Conservation (phyloP, 2,113 vertebrate species). For the Vulpes ferrilata region DNA sequence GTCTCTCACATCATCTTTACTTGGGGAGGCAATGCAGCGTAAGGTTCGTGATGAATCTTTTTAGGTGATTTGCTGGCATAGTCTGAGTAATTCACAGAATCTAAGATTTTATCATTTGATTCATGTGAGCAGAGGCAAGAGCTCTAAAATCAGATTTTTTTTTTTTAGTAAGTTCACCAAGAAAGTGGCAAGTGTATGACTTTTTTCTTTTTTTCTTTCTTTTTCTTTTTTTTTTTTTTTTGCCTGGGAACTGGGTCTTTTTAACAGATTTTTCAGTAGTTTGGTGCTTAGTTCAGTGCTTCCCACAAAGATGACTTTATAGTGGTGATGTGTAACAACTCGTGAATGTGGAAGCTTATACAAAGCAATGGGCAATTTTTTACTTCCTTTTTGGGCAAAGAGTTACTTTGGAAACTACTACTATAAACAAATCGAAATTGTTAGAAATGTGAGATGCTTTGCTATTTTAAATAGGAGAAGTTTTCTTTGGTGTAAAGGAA, state of each 20-base stretch:
- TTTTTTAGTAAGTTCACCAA: slow-evolving; percentile 55
- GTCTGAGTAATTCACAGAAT: not conserved
- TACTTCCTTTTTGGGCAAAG: not conserved
- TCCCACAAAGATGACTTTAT: slow-evolving; percentile 44
- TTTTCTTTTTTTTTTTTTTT: not conserved
- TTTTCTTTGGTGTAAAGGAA: slow-evolving; percentile 55
- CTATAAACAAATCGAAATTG: slow-evolving; percentile 18
- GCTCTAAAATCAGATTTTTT: slow-evolving; percentile 22
- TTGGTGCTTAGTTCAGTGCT: slow-evolving; percentile 1
- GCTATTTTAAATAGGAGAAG: not conserved
- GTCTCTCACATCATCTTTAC: slow-evolving; percentile 27
- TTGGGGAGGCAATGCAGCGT: not conserved
- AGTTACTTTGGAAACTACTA: slow-evolving; percentile 38
- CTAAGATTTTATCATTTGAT: slow-evolving; percentile 32
- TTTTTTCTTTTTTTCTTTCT: not conserved
- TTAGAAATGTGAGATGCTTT: not conserved
- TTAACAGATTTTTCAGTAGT: slow-evolving; percentile 28
- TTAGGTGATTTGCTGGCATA: slow-evolving; percentile 22
- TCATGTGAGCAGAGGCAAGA: slow-evolving; percentile 4
- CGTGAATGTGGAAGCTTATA: not conserved
- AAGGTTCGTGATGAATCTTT: slow-evolving; percentile 41
- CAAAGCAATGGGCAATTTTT: not conserved
- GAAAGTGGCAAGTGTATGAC: not conserved
- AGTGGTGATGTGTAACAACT: not conserved
- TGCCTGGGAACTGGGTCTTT: not conserved